A percentile compares a stretch with the other conserved stretches of the same genome.
Conservation (phyloP, 1,140 invertebrate species). For the Meloidogyne chitwoodi region DNA sequence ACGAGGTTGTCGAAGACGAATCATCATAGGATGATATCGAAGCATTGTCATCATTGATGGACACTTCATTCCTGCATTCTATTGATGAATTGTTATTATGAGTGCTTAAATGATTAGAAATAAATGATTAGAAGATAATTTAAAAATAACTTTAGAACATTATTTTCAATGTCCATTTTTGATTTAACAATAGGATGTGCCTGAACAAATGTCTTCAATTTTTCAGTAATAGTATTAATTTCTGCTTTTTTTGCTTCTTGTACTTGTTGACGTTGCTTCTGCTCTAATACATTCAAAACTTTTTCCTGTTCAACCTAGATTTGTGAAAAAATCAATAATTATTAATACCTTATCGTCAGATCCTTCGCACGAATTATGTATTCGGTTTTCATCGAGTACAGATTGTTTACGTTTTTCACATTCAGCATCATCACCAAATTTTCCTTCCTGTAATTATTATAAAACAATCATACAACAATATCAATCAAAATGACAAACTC, state of each 20-base stretch:
- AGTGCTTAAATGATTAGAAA: not conserved
- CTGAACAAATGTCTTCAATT: slow-evolving; percentile 1
- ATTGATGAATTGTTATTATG: not conserved
- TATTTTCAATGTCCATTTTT: not conserved
- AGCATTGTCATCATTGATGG: not conserved
- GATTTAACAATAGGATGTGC: not conserved
- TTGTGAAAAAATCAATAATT: not conserved
- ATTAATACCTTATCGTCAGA: not conserved
- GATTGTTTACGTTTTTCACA: not conserved
- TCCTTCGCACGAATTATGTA: slow-evolving; percentile 4
- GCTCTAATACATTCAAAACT: not conserved
- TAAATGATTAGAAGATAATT: not conserved
- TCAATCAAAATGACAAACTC: no score
- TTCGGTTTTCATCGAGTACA: not conserved
- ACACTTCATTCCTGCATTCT: not conserved
- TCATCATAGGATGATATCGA: not conserved
- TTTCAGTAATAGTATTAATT: slow-evolving; percentile 1
- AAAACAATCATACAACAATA: no score
- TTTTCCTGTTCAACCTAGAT: not conserved
- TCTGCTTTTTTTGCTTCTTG: not conserved
- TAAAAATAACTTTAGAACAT: not conserved
- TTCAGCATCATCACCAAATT: not conserved
- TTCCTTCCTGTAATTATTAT: not conserved
- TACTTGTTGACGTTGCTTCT: not conserved
- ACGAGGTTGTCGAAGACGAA: not conserved